phyloP scores from a whole-genome alignment of 2,888 invertebrate genomes.

The Amitus sp. region DNA sequence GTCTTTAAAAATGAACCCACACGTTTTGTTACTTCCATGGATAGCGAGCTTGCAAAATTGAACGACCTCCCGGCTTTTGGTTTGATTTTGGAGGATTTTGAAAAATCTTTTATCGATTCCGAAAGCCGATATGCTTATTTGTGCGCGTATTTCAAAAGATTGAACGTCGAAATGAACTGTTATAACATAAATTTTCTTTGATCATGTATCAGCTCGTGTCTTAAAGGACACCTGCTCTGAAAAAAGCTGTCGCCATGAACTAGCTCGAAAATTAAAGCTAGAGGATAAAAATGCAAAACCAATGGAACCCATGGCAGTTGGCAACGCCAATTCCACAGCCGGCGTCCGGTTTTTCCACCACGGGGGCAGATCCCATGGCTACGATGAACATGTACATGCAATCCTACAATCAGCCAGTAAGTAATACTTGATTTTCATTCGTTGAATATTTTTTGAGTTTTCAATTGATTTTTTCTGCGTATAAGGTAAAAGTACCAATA shows the following conservation, averaged over 20 bases:
- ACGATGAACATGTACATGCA: conserved; percentile 64
- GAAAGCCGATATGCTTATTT: background rate
- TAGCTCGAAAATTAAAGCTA: conserved; percentile 45
- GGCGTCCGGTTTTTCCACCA: conserved; percentile 57
- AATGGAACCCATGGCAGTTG: conserved; percentile 63
- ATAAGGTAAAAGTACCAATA: too few relatives aligned
- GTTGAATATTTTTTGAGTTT: too few relatives aligned
- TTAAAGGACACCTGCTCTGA: conserved; percentile 55
- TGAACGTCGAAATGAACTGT: conserved; percentile 20
- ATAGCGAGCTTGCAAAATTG: too few relatives aligned
- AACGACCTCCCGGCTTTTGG: too few relatives aligned
- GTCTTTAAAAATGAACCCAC: too few relatives aligned
- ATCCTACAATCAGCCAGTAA: conserved; percentile 65
- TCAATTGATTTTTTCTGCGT: too few relatives aligned
- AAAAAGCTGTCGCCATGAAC: conserved; percentile 55
- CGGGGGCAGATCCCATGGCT: conserved; percentile 61
- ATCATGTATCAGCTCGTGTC: conserved; percentile 54
- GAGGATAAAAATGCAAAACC: conserved; percentile 58
- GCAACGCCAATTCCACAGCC: conserved; percentile 61
- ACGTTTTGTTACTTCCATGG: too few relatives aligned
- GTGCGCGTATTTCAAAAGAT: background rate
- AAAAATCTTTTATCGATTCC: too few relatives aligned
- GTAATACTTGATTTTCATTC: conserved; percentile 40
- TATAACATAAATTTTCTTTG: conserved; percentile 54
- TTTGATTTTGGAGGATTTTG: too few relatives aligned